Evolutionary conservation across 2,113 vertebrate species (phyloP).

Genomic region (Nyctibius bracteatus): DNA sequence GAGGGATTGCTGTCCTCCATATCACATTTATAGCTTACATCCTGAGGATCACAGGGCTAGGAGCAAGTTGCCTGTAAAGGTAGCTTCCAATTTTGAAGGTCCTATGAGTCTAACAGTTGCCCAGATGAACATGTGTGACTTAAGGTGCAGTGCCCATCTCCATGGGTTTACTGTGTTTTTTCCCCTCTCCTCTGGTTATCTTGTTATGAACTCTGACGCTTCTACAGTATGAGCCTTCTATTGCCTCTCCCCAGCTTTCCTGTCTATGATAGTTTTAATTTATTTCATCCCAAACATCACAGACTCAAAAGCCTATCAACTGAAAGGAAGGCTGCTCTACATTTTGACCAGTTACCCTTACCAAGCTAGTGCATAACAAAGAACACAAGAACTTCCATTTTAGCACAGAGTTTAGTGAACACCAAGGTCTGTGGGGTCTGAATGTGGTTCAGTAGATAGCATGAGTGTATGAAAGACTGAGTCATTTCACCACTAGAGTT

Average conservation of each 20-base stretch:
- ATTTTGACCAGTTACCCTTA: background rate
- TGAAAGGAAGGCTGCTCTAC: background rate
- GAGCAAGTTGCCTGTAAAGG: background rate
- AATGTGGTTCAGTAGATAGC: background rate
- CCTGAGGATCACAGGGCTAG: background rate
- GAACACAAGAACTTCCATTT: background rate
- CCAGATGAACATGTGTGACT: background rate
- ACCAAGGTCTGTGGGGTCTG: background rate
- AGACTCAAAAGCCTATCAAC: background rate
- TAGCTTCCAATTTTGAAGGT: background rate
- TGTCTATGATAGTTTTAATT: background rate
- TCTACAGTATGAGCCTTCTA: background rate
- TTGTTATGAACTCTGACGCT: background rate
- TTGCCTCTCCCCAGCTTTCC: background rate
- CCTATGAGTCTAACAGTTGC: background rate
- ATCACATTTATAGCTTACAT: background rate
- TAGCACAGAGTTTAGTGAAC: background rate
- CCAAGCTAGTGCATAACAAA: background rate
- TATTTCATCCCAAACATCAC: background rate
- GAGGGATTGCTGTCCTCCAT: background rate
- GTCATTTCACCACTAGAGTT: background rate
- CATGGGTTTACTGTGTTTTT: background rate
- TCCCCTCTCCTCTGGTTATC: background rate
- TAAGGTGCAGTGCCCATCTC: background rate
- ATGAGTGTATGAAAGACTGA: background rate